Evolutionary conservation across 2,888 invertebrate genomes (phyloP), one percentile per base, ranked within the genome.

Genomic region (Aphrophora alni): DNA sequence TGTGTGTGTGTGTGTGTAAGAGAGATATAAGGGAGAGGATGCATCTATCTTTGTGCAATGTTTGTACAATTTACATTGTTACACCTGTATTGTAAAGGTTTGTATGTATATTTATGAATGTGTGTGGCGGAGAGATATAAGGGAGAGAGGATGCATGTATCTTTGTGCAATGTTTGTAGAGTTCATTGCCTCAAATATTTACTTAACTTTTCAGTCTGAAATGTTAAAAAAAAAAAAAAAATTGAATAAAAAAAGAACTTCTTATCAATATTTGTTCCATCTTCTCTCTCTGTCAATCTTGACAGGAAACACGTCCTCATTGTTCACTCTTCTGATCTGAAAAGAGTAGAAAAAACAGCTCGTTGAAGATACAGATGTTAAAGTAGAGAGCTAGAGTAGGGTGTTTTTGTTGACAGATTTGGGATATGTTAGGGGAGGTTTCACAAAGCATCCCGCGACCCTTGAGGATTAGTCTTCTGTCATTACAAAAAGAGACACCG

Each of bases 401-500:
- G 80, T 71, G 71, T 75, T 72, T 76, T 79, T 79, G 78, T 79
- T 79, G 78, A 79, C 78, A 79, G 78, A 79, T 79, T 74, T 68
- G 78, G 78, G 78, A 38, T 74, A 44, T 33, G 78, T 28, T 26
- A 38, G 78, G 59, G 21, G 59, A 21, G 59, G n/a, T 33, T 33
- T 33, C 33, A 33, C 33, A 33, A 33, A 33, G 33, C 33, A 8
- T 8, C 33, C 33, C 33, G 33, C 21, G n/a, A 59, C 59, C 59
- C 59, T 59, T 10, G 59, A 59, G 59, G 59, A 59, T 59, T 59
- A 59, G 59, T 21, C 59, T 1, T n/a, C 59, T 59, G 59, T 10
- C 59, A 21, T 59, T 59, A 59, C 59, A 59, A 59, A 59, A 21
- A 21, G 21, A 59, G 5, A 14, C 14, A 21, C 59, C 59, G 59